Evolutionary conservation across 2,888 invertebrate genomes (phyloP).

Genomic region (Hofmannophila pseudospretella): DNA sequence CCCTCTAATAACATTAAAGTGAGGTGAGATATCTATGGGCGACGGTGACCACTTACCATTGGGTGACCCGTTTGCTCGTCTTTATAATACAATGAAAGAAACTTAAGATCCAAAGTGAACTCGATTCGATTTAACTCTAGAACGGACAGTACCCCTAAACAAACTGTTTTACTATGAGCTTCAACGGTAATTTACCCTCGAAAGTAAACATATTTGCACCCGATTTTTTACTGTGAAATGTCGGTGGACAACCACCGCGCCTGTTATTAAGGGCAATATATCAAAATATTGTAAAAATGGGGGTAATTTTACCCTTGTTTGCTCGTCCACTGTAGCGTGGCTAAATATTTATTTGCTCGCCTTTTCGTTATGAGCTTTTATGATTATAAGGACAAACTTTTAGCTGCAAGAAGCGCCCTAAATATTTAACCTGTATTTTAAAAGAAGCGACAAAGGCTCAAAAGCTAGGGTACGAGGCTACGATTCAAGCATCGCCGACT

Average conservation of each 20-base stretch:
- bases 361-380: background rate
- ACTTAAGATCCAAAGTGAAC: no score
- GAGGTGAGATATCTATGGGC: no score
- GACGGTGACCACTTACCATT: no score
- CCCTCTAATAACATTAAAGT: no score
- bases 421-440: no score
- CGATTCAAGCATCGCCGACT: no score
- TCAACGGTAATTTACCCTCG: constrained; percentile 46
- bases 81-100: no score
- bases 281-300: constrained; percentile 66
- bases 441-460: no score
- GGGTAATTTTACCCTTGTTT: constrained; percentile 64
- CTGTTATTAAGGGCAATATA: constrained; percentile 72
- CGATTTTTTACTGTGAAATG: constrained; percentile 64
- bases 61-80: no score
- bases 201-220: constrained; percentile 53
- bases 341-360: constrained; percentile 6
- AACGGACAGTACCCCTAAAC: constrained; percentile 22
- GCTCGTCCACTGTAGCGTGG: constrained; percentile 13
- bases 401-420: no score
- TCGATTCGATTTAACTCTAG: constrained; percentile 15
- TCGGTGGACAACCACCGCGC: constrained; percentile 30
- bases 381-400: no score
- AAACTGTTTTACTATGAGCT: constrained; percentile 24
- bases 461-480: no score